phyloP scores from a whole-genome alignment of 2,113 vertebrate species.

The Menura novaehollandiae region DNA sequence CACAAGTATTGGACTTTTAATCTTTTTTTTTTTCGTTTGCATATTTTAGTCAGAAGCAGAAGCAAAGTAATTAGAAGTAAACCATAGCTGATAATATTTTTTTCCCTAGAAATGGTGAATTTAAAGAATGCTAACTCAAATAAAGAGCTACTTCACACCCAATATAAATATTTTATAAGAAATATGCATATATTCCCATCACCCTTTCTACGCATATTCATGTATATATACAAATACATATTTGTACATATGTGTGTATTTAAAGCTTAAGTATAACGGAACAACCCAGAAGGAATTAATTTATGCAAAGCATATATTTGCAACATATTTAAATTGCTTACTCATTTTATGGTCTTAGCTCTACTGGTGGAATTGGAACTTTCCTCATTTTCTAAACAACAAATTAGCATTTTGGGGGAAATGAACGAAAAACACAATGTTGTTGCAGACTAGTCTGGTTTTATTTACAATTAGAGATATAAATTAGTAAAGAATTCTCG shows the following conservation, averaged over 20 bases:
- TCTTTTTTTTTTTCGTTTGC: neutral
- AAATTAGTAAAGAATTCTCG: slow-evolving; percentile 98
- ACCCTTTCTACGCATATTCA: neutral
- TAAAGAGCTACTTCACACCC: slow-evolving; percentile 1
- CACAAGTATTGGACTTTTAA: neutral
- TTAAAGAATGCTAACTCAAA: neutral
- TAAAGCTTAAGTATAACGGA: slow-evolving; percentile 12
- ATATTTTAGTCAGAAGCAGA: neutral
- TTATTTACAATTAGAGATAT: slow-evolving; percentile 99
- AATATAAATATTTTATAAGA: neutral
- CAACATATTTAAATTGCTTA: slow-evolving; percentile 18
- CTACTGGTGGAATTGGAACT: slow-evolving; percentile 5
- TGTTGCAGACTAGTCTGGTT: slow-evolving; percentile 85
- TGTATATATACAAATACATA: neutral
- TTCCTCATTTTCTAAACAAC: neutral
- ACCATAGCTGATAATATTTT: neutral
- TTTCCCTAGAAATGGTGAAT: neutral
- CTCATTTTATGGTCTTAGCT: neutral
- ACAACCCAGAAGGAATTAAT: slow-evolving; percentile 36
- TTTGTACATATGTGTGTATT: slow-evolving; percentile 14
- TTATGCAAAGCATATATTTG: slow-evolving; percentile 46
- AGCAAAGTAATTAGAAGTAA: slow-evolving; percentile 3
- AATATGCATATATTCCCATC: slow-evolving; percentile 7
- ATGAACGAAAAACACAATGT: slow-evolving; percentile 55
- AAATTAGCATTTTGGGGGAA: neutral